Evolutionary conservation across 2,797 vertebrate genomes (phyloP).

Genomic region (Peromyscus aztecus): DNA sequence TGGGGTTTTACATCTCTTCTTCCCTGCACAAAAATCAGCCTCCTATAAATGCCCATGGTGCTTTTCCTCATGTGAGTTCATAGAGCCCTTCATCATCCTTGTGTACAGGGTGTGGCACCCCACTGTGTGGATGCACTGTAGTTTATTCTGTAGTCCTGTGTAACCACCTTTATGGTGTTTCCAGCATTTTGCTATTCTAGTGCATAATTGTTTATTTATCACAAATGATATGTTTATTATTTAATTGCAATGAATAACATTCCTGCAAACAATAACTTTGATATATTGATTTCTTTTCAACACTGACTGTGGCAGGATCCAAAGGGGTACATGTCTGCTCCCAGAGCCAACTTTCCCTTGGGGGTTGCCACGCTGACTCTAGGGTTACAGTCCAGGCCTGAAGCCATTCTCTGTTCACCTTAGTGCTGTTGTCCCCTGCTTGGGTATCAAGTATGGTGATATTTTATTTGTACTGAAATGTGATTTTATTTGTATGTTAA

Average conservation of each 20-base stretch:
- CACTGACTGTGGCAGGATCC: not conserved
- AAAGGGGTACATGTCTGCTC: not conserved
- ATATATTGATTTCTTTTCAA: constrained; percentile 7
- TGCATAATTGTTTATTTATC: not conserved
- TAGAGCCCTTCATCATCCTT: not conserved
- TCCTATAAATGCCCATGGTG: not conserved
- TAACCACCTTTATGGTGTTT: not conserved
- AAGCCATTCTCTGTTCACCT: not conserved
- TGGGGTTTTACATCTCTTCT: not conserved
- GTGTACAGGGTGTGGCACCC: not conserved
- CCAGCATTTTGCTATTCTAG: constrained; percentile 26
- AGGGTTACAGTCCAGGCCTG: not conserved
- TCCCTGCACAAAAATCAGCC: not conserved
- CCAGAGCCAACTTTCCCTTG: not conserved
- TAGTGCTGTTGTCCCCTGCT: not conserved
- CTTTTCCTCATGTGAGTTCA: not conserved
- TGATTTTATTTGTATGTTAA: too few species aligned
- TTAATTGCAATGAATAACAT: not conserved
- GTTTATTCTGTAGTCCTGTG: not conserved
- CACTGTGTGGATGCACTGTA: not conserved
- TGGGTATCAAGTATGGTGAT: not conserved
- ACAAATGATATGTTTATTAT: not conserved
- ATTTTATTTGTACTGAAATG: too few species aligned
- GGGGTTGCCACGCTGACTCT: not conserved
- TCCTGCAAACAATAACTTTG: not conserved